Base-by-base conservation (phyloP, 2,113 vertebrate genomes). In the Larimichthys polyactis region DNA sequence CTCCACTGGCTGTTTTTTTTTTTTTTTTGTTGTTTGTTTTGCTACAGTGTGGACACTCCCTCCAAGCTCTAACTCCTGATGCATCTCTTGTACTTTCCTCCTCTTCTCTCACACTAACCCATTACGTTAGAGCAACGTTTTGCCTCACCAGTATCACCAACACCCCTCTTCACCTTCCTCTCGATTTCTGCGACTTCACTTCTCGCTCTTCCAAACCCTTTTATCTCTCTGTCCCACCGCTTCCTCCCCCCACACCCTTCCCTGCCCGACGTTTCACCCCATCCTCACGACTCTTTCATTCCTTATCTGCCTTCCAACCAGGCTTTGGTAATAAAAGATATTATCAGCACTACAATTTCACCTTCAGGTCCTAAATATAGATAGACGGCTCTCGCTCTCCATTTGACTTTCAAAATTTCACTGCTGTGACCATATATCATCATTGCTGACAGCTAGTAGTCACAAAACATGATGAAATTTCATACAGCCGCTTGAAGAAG, bases 1-100 rank as follows among this genome's bases (percentile, higher is more conserved):
- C 75, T 63, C 65, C 63, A 40, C 57, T 36, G 58, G 77, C 82
- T 77, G 67, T 67, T 46, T 46, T 46, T 66, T 60, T 71, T 36
- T 78, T 78, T 70, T 67, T 14, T 14, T 66, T 60, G 36, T 72
- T 24, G 24, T 67, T 36, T 83, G 59, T 69, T 63, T 64, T 65
- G 69, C 73, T 55, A 14, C 62, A 29, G 54, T 75, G 57, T 62
- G 29, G 68, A 52, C 57, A 9, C 80, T 49, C 55, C 75, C 75
- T 67, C 71, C 57, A 80, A 64, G 44, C 77, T 70, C 66, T 66
- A 29, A 44, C 57, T 65, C 58, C 49, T 75, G 6, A 22, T 64
- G 43, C 69, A 44, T 77, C 58, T 69, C 59, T 55, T 3, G 1
- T 54, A 62, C 54, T 16, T 15, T 36, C 7, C 14, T 19, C 15